Base-by-base conservation (phyloP, 2,797 vertebrate genomes). In the Myotis myotis region DNA sequence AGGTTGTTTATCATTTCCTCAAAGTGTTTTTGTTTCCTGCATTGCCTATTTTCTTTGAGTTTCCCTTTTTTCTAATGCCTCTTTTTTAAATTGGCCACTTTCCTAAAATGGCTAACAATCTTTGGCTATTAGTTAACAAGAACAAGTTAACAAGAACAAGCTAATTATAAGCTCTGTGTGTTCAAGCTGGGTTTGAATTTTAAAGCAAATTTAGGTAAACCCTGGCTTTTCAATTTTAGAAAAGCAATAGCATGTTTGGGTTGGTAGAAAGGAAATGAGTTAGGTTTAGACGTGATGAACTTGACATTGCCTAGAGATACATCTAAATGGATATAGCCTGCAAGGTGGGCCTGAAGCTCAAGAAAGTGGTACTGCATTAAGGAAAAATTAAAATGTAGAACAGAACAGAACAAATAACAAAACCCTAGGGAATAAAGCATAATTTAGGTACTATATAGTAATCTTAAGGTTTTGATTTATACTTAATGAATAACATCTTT, bases 181-280 rank as follows among this genome's bases (percentile, higher is more conserved):
- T 44, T 38, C n/a, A 71, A 55, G 57, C 23, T 81, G 33, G 12
- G 16, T 19, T 83, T 79, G 30, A 79, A 70, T 53, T 93, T 62
- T 64, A 74, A 55, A 80, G 66, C 44, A 93, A 81, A 93, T 88
- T 87, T 75, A 88, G 36, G 20, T 83, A 82, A 87, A 85, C 70
- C n/a, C 20, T 85, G 20, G 88, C 70, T 88, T 79, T 33, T 55
- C 20, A 80, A 62, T 70, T 76, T 87, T 44, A 87, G 74, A 74
- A 93, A 80, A 87, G 51, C 60, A 92, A 81, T 0, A 70, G 38
- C 30, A 91, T 30, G 22, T 71, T 78, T 76, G 17, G 36, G 30
- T 83, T 68, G 25, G 57, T 36, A 57, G 38, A 19, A 19, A 19
- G 25, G 25, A 19, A 84, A 36, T 49, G 23, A 92, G n/a, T 47